Base-by-base conservation (phyloP, 1,140 invertebrate genomes). In the Apocrypta bakeri region DNA sequence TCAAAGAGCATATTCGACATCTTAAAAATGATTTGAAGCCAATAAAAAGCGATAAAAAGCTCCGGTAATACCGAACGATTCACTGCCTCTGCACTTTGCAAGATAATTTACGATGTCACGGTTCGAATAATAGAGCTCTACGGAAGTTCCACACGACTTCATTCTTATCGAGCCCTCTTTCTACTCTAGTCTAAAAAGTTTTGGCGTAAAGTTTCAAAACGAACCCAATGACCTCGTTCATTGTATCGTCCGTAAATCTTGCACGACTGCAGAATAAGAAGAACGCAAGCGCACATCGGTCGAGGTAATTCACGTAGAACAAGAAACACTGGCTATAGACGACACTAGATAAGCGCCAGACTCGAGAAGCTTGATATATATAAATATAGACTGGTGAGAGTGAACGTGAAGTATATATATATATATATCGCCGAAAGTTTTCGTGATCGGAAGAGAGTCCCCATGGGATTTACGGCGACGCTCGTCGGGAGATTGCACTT, bases 401-500 rank as follows among this genome's bases (percentile, higher is more conserved):
- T 29, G 56, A 82, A 29, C 31, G 14, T 29, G 42, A 73, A 85
- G 81, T 81, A 40, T 68, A 73, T 85, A 27, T 40, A 85, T 84
- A 56, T 40, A 85, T 84, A 85, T 84, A 56, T 27, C 85, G 82
- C 84, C 81, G 79, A 82, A 88, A 87, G 82, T 87, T 87, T 83
- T 88, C 73, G 76, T 78, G 83, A 84, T 84, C 85, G 85, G 25
- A n/a, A 61, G 31, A 29, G 37, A 29, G 27, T 75, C 86, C 81
- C 79, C 66, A 48, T 79, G 68, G 86, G 87, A 88, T 90, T 91
- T 90, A 90, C 88, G 66, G 83, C 85, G 83, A 56, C 72, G 69
- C 80, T 85, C 76, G 86, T 84, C 81, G 84, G 25, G 86, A 87
- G 86, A 90, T 90, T 86, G 87, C 85, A 85, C 86, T 90, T 90